Percentiles rank a stretch among this genome's conserved stretches.
phyloP scores from a whole-genome alignment of 35 echinoderm and acorn worm species.

The Acanthaster planci region DNA sequence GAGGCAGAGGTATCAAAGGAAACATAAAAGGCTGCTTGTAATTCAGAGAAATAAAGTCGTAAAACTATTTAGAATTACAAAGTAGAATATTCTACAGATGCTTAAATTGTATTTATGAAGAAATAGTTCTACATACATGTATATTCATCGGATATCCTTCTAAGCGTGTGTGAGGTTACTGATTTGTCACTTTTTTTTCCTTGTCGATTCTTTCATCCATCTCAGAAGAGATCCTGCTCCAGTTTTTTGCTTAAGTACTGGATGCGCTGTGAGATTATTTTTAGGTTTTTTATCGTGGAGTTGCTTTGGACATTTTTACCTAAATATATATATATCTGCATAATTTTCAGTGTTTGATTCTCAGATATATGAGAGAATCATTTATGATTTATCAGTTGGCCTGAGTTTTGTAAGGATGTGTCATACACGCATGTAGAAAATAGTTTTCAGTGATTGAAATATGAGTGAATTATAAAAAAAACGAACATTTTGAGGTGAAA shows the following conservation, averaged over 20 bases:
- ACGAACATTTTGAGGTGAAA: not conserved
- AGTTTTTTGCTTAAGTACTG: too few relatives aligned
- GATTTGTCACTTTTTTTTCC: not conserved
- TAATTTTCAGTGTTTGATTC: conserved; percentile 5
- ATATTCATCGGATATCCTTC: not conserved
- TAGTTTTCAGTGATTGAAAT: not conserved
- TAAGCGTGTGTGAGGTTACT: not conserved
- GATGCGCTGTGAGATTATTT: too few relatives aligned
- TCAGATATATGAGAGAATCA: not conserved
- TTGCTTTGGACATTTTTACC: too few relatives aligned
- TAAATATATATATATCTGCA: conserved; percentile 8
- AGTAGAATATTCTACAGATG: too few relatives aligned
- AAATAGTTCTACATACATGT: not conserved
- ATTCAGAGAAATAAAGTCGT: too few relatives aligned
- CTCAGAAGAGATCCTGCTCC: too few relatives aligned
- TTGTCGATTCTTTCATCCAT: not conserved
- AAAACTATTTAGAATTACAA: too few relatives aligned
- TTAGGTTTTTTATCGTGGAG: too few relatives aligned
- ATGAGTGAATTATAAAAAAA: not conserved
- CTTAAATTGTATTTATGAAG: not conserved
- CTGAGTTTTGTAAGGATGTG: not conserved
- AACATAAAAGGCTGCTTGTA: too few relatives aligned
- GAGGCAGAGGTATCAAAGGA: too few relatives aligned
- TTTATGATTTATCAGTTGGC: not conserved
- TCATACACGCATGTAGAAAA: too few relatives aligned